Evolutionary conservation across 2,113 vertebrate species (phyloP).

Genomic region (Noturus placidus): DNA sequence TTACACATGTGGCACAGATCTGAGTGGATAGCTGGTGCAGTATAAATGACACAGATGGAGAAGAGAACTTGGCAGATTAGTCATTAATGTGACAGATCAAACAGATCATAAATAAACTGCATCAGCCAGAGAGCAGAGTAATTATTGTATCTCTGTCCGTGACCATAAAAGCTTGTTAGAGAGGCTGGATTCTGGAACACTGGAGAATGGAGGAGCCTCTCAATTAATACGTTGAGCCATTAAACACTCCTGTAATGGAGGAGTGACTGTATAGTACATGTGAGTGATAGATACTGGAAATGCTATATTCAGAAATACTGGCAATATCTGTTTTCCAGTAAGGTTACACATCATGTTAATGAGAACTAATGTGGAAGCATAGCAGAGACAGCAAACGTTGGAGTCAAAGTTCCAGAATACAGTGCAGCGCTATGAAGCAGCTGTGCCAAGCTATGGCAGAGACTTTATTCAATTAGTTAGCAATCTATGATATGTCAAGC

Average conservation of each 20-base stretch:
- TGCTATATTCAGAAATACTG: not conserved
- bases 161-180: conserved; percentile 47
- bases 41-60: conserved; percentile 43
- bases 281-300: not conserved
- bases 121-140: conserved; percentile 40
- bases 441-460: not conserved
- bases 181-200: conserved; percentile 17
- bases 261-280: not conserved
- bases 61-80: conserved; percentile 38
- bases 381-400: not conserved
- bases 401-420: not conserved
- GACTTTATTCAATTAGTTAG: not conserved
- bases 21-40: conserved; percentile 35
- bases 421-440: not conserved
- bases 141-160: conserved; percentile 38
- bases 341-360: not conserved
- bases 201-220: not conserved
- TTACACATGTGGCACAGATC: conserved; percentile 23
- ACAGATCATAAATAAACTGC: conserved; percentile 50
- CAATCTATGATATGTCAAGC: not conserved
- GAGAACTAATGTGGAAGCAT: not conserved
- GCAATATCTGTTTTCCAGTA: not conserved
- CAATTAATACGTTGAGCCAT: conserved; percentile 20
- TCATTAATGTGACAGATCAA: conserved; percentile 49
- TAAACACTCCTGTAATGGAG: not conserved